Evolutionary conservation across 2,113 vertebrate species (phyloP).

Genomic region (Oncorhynchus nerka): DNA sequence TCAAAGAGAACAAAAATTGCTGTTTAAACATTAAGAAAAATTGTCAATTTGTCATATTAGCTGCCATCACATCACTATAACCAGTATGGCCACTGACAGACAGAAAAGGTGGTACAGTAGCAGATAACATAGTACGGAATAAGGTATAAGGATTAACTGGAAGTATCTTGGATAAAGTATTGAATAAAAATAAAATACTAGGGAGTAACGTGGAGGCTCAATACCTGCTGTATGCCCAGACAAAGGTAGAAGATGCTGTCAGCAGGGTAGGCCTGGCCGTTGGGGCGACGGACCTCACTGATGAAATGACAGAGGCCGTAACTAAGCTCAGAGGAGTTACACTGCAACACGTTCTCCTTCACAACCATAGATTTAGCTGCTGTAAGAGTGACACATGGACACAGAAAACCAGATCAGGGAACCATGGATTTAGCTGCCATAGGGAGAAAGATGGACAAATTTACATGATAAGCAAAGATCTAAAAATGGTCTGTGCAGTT

Average conservation of each 20-base stretch:
- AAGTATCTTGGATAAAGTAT: neutral
- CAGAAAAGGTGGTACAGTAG: neutral
- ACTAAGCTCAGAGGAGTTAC: conserved; percentile 87
- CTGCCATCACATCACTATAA: no score
- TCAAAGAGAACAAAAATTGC: no score
- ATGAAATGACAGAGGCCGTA: conserved; percentile 91
- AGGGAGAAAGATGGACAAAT: neutral
- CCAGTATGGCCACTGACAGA: no score
- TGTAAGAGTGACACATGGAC: neutral
- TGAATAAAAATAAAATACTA: neutral
- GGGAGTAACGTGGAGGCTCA: no score
- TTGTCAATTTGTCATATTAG: no score
- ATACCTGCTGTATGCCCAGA: conserved; percentile 97
- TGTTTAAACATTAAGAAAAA: no score
- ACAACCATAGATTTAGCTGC: conserved; percentile 75
- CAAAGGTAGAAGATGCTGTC: conserved; percentile 98
- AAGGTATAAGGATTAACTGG: neutral
- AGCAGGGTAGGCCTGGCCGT: conserved; percentile 86
- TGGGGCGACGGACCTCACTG: conserved; percentile 89
- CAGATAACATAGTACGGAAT: neutral
- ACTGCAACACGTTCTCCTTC: conserved; percentile 91
- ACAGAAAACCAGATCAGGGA: neutral
- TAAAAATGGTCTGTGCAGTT: neutral
- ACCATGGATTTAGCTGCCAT: neutral
- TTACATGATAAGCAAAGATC: no score